These are phyloP conservation scores for Trachelus iudaicus DNA, from an alignment of 2,888 invertebrate species.

Conservation along the genomic window DNA sequence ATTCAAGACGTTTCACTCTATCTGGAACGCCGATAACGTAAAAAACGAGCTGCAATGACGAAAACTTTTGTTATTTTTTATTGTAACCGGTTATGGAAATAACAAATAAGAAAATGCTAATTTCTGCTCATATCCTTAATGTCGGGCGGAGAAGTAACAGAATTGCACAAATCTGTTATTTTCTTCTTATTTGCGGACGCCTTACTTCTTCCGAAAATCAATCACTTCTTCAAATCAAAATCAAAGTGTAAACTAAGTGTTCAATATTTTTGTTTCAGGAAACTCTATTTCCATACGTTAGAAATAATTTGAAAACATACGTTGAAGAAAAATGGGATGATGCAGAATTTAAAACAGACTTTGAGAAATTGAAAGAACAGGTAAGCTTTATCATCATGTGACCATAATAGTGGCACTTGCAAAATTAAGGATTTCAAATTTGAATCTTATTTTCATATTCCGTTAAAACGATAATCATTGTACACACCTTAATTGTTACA, in stretches of 20 bases:
- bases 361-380: constrained; percentile 75
- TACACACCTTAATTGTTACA: neutral
- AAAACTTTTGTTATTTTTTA: neutral
- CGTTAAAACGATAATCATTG: neutral
- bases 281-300: constrained; percentile 81
- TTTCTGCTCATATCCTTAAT: neutral
- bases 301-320: constrained; percentile 77
- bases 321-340: constrained; percentile 78
- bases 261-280: constrained; percentile 70
- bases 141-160: neutral
- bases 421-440: neutral
- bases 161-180: neutral
- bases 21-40: neutral
- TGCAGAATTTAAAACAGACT: constrained; percentile 74
- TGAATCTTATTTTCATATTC: neutral
- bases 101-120: neutral
- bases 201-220: too few species aligned
- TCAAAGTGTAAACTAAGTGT: neutral
- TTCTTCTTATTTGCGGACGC: constrained; percentile 7
- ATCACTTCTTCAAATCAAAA: too few species aligned
- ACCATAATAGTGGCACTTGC: neutral
- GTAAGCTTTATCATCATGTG: constrained; percentile 55
- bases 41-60: neutral
- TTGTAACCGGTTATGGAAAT: neutral
- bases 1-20: neutral